Evolutionary conservation across 2,797 vertebrate species (phyloP), one percentile per base, ranked within the genome.

Genomic region (Adelosebastes latens): DNA sequence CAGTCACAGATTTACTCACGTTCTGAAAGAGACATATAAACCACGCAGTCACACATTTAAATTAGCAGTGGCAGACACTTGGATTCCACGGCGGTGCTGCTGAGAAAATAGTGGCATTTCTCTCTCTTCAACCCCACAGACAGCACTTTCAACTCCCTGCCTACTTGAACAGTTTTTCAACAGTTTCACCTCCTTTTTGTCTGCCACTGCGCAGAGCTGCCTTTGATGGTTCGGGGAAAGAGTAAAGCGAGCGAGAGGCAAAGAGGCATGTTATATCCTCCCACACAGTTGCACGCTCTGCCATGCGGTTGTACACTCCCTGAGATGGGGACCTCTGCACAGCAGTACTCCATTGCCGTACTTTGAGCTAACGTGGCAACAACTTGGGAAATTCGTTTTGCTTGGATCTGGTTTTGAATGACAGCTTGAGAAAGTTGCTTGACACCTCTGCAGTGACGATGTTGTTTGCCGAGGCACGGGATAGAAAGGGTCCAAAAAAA

Each of bases 91-190:
- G 70, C 74, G 25, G 22, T 12, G 76, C 85, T 70, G 56, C 75
- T 75, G 72, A 79, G 68, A 78, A 88, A 82, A 83, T 67, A 64
- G 73, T 85, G 74, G 64, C 72, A 73, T 88, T 87, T 75, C 79
- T 73, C 82, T 87, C 77, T 55, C 80, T 88, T 81, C 79, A 80
- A 77, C 83, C 80, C 68, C 60, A 74, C 89, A 87, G 83, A 88
- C 81, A 78, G 81, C 75, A 68, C 87, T 89, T 92, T 92, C 25
- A 90, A 87, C 87, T 90, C 75, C 66, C 86, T 79, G 77, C 75
- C 75, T 80, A 62, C 88, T 82, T 81, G 78, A 89, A 85, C 81
- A 53, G 85, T 88, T 95, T 92, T 95, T 77, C 87, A 58, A 86
- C 69, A 90, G 65, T 85, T 89, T 87, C 85, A 85, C 70, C 77